Base-by-base conservation (phyloP, 2,888 invertebrate genomes). In the Apeira syringaria region DNA sequence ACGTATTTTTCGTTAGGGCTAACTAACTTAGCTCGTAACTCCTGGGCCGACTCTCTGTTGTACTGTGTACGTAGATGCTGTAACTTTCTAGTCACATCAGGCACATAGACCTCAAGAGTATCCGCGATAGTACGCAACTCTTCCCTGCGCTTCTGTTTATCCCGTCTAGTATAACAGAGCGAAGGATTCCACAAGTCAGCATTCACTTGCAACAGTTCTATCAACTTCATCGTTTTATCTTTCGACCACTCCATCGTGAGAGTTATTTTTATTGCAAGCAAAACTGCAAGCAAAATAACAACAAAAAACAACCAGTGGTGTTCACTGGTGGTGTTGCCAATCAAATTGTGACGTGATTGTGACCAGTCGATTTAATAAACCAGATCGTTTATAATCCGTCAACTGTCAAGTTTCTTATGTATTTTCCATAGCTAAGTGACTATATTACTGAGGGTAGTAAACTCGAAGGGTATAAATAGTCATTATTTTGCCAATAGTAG, bases 61-160 rank as follows among this genome's bases (percentile, higher is more conserved):
- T 92, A 92, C 47, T 92, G 92, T 0, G 92, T 92, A 2, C 92
- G 80, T 24, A 92, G 71, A 44, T 92, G 92, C 50, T 92, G 92
- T 35, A 92, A 91, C 53, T 92, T 92, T 57, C 92, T 92, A 1
- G 92, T 92, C 13, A 89, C 78, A 52, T 92, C 92, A 2, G 85
- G 79, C 12, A 72, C 76, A 56, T 69, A 74, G 47, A 88, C 75
- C 4, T 74, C 75, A 9, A 89, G 68, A 36, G 78, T 62, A 11
- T 79, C 79, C 0, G 88, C 71, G 54, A 89, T 86, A n/a, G 67
- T 66, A 0, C 82, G 74, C 41, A 89, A 56, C 50, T 87, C 86
- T 38, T 85, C 85, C 44, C 76, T 83, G 5, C 89, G 79, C 56
- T 86, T 89, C 55, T 86, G 87, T 63, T 89, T 89, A 42, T 84